These are phyloP conservation scores for Rattus rattus DNA, from an alignment of 2,113 vertebrate genomes.

Conservation along the genomic window DNA sequence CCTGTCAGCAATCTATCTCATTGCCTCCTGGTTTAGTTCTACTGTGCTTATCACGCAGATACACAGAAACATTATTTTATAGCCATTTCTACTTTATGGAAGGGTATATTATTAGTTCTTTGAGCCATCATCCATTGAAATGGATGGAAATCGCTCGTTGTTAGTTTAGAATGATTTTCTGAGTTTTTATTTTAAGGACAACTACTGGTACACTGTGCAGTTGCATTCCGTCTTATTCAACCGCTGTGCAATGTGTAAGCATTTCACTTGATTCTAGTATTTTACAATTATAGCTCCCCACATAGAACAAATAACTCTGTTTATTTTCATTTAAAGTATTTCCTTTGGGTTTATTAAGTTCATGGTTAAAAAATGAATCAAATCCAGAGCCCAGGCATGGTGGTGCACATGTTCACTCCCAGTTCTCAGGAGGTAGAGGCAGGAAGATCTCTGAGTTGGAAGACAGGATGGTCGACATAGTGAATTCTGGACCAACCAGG, in stretches of 20 bases:
- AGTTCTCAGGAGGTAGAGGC: neutral
- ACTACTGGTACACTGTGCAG: neutral
- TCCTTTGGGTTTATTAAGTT: slow-evolving; percentile 12
- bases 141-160: neutral
- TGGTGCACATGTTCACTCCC: neutral
- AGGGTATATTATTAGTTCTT: slow-evolving; percentile 3
- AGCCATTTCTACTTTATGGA: neutral
- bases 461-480: neutral
- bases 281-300: slow-evolving; percentile 15
- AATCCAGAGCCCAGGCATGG: neutral
- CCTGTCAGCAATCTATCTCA: neutral
- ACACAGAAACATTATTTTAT: neutral
- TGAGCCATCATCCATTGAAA: neutral
- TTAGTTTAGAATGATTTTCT: slow-evolving; percentile 26
- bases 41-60: neutral
- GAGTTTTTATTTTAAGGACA: neutral
- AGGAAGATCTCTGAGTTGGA: neutral
- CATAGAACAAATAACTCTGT: slow-evolving; percentile 1
- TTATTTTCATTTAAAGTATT: slow-evolving; percentile 9
- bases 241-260: neutral
- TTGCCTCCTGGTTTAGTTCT: slow-evolving; percentile 15
- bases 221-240: neutral
- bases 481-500: neutral
- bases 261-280: slow-evolving; percentile 18
- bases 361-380: slow-evolving; percentile 20